Evolutionary conservation across 2,797 vertebrate species (phyloP), one percentile per base, ranked within the genome.

Genomic region (Cyprinodon diabolis): DNA sequence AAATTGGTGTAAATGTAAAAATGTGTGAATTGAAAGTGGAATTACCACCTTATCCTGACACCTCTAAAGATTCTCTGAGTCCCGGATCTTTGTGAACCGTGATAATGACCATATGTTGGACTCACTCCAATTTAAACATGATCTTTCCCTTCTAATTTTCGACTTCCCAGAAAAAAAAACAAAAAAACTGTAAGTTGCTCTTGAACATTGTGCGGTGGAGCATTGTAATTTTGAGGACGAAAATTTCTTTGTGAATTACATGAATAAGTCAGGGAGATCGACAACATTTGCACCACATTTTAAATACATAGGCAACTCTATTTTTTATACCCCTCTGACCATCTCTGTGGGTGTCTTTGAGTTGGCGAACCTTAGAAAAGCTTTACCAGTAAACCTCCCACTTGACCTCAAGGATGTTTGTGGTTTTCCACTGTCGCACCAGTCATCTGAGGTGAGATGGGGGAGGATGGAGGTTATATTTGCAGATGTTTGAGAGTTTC

Each of bases 341-440:
- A 58, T 81, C 75, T 86, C 66, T 92, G 87, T 88, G 87, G 83
- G 86, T 86, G 77, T 81, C 74, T 90, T 82, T 88, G 79, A 87
- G 78, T 84, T 43, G 72, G 69, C 91, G 81, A 89, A 86, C 74
- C 63, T 77, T 80, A 85, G 83, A 79, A 88, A 76, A 81, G 66
- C 83, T 90, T 60, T 21, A 58, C 66, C 80, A 83, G 78, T 69
- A 57, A 86, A 75, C 81, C 86, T 89, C 90, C 86, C 86, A 90
- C 87, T 82, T 93, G 87, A 93, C 90, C 90, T 91, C 84, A 90
- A 89, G 84, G 83, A 87, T 90, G 84, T 90, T 80, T 91, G 91
- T 93, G 92, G 90, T 83, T 92, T 93, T 92, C 84, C 88, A 88
- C 84, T 74, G 82, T 90, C 80, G 87, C 82, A 87, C 76, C 74